These are phyloP conservation scores for Urechis unicinctus DNA, from an alignment of 2,888 invertebrate species.

Conservation along the genomic window DNA sequence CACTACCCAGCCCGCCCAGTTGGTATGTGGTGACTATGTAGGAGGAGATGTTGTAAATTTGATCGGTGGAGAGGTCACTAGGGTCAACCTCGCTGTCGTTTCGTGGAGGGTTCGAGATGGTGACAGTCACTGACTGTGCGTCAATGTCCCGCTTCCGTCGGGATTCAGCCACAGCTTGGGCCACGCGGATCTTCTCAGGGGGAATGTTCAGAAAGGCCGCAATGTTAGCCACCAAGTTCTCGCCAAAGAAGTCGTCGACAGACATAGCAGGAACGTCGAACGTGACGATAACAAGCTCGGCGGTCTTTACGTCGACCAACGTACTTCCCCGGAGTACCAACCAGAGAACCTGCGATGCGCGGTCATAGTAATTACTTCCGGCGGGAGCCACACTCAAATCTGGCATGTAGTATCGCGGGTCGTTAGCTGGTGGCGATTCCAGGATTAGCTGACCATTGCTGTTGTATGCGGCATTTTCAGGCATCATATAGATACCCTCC, in stretches of 20 bases:
- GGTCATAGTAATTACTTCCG: constrained; percentile 35
- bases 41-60: constrained; percentile 1
- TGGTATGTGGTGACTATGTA: constrained; percentile 3
- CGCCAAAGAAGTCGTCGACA: constrained; percentile 39
- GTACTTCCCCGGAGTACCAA: constrained; percentile 27
- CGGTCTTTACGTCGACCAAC: constrained; percentile 21
- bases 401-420: constrained; percentile 27
- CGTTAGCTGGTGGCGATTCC: not conserved
- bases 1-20: not conserved
- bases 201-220: constrained; percentile 33
- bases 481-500: constrained; percentile 1
- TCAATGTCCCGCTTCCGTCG: not conserved
- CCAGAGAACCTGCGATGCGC: constrained; percentile 22
- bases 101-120: not conserved
- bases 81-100: not conserved
- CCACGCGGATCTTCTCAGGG: constrained; percentile 28
- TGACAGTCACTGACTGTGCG: not conserved
- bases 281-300: constrained; percentile 24
- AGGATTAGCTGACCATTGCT: not conserved
- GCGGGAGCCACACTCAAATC: constrained; percentile 7
- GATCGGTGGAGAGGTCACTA: not conserved
- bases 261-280: constrained; percentile 25
- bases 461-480: constrained; percentile 2
- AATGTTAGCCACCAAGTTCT: constrained; percentile 33
- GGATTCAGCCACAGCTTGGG: constrained; percentile 27